Conservation (phyloP, 1,140 invertebrate genomes). For the Triops longicaudatus region DNA sequence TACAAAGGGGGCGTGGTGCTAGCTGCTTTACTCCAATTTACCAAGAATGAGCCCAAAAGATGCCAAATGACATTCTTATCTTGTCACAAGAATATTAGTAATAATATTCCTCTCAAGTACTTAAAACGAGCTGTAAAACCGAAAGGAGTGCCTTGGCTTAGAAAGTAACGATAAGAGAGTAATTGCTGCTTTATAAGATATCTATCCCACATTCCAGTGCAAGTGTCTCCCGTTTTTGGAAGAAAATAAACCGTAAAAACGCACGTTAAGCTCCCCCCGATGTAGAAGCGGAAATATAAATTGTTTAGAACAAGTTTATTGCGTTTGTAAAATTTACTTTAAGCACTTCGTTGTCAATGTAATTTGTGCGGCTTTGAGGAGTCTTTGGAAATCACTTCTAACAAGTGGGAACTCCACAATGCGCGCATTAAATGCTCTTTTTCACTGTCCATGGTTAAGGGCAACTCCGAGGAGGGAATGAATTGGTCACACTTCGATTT, state of each 20-base stretch:
- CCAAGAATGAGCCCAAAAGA: neutral
- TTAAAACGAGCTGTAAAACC: neutral
- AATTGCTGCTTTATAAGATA: conserved; percentile 1
- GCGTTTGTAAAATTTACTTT: neutral
- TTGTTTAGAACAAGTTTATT: neutral
- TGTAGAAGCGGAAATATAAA: conserved; percentile 5
- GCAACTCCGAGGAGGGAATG: neutral
- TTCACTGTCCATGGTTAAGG: neutral
- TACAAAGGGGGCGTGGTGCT: neutral
- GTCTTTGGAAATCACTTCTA: conserved; percentile 21
- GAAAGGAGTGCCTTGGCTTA: conserved; percentile 1
- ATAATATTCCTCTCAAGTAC: neutral
- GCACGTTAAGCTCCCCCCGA: neutral
- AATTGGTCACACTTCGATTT: conserved; percentile 21
- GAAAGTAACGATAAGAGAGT: neutral
- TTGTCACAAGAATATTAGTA: no score
- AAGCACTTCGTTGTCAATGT: neutral
- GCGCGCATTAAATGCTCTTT: conserved; percentile 18
- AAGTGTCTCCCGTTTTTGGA: neutral
- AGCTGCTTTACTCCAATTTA: neutral
- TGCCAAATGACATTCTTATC: neutral
- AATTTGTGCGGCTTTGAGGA: neutral
- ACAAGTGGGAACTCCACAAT: conserved; percentile 17
- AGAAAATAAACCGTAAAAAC: neutral
- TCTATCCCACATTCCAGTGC: conserved; percentile 5